Evolutionary conservation across 2,888 invertebrate genomes (phyloP).

Genomic region (Pristionchus exspectatus): DNA sequence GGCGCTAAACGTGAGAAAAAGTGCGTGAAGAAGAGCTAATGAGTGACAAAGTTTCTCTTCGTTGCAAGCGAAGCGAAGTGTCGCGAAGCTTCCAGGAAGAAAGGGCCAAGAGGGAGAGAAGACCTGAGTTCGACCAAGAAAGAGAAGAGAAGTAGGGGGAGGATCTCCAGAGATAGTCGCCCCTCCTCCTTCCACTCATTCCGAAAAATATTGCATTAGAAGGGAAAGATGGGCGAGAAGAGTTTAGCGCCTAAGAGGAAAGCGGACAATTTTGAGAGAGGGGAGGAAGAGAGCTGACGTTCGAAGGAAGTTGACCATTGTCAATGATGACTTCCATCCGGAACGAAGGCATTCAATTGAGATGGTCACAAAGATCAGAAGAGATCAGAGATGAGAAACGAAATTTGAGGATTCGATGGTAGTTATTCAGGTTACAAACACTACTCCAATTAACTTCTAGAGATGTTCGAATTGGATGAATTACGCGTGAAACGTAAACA

Average conservation of each 20-base stretch:
- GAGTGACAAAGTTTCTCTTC: background rate
- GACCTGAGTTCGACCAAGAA: background rate
- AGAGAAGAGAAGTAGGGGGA: background rate
- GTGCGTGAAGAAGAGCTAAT: background rate
- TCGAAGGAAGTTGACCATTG: background rate
- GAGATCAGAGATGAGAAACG: background rate
- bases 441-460: background rate
- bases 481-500: too few relatives aligned
- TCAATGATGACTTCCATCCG: background rate
- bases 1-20: constrained; percentile 8
- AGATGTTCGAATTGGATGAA: too few relatives aligned
- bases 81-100: background rate
- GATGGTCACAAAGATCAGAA: background rate
- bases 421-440: background rate
- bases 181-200: constrained; percentile 30
- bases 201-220: constrained; percentile 4
- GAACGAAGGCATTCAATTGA: background rate
- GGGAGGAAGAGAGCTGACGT: background rate
- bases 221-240: background rate
- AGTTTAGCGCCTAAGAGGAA: background rate
- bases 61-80: background rate
- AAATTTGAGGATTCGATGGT: background rate
- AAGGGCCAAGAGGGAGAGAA: background rate
- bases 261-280: background rate
- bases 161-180: background rate